Evolutionary conservation across 1,140 invertebrate genomes (phyloP).

Genomic region (Drosophila simulans): DNA sequence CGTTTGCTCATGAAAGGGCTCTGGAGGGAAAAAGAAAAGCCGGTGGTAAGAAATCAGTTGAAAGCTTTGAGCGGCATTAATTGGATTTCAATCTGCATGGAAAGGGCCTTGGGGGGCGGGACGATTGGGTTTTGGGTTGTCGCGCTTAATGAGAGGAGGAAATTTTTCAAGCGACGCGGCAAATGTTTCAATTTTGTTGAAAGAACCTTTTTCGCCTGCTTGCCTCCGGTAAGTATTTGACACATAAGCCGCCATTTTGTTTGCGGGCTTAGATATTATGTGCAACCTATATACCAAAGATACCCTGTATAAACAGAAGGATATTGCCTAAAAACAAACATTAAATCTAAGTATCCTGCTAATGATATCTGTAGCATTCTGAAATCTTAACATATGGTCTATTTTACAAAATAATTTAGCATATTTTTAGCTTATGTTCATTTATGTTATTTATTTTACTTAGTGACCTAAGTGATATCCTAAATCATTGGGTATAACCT

Average conservation of each 20-base stretch:
- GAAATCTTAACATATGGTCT: no score
- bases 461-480: no score
- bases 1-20: constrained; percentile 59
- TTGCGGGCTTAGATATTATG: constrained; percentile 2
- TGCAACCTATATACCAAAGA: not conserved
- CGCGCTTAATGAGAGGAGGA: constrained; percentile 72
- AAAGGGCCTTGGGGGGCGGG: constrained; percentile 10
- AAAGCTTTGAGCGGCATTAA: constrained; percentile 76
- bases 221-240: constrained; percentile 32
- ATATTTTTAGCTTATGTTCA: no score
- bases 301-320: not conserved
- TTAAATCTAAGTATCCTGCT: no score
- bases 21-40: constrained; percentile 5
- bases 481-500: no score
- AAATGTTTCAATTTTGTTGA: constrained; percentile 75
- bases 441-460: no score
- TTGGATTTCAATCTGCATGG: constrained; percentile 73
- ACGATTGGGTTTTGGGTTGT: constrained; percentile 49
- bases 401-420: no score
- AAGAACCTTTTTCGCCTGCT: constrained; percentile 22
- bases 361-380: no score
- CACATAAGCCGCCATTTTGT: constrained; percentile 65
- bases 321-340: not conserved
- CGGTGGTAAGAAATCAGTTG: constrained; percentile 63
- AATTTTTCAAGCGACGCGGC: constrained; percentile 64